These are phyloP conservation scores for Melanotaenia duboulayi DNA, from an alignment of 2,113 vertebrate species.

Conservation along the genomic window DNA sequence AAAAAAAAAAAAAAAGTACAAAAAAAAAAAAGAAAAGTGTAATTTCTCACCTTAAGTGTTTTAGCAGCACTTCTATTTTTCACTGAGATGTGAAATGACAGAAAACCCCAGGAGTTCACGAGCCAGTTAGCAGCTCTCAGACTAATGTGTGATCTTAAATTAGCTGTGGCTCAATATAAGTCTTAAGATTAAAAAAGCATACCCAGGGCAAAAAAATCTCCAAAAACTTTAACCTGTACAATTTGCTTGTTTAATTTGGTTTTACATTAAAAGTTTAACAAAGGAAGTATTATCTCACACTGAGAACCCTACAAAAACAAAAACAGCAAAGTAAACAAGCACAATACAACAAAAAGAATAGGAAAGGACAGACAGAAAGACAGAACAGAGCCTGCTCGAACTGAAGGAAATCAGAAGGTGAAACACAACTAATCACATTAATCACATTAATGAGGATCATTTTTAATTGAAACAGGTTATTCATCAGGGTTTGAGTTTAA, in stretches of 20 bases:
- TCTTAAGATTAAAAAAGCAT: conserved; percentile 27
- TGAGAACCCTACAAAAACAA: no score
- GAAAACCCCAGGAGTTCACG: neutral
- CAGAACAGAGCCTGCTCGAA: neutral
- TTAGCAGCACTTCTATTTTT: neutral
- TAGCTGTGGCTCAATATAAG: conserved; percentile 4
- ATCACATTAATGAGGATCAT: conserved; percentile 40
- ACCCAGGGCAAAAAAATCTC: conserved; percentile 14
- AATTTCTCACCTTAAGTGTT: neutral
- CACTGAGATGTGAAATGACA: neutral
- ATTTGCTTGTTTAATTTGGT: no score
- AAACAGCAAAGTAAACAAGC: neutral
- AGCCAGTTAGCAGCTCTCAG: conserved; percentile 40
- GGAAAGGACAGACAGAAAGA: neutral
- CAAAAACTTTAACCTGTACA: no score
- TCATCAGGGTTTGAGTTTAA: conserved; percentile 37
- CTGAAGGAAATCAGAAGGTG: conserved; percentile 29
- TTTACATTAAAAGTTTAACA: no score
- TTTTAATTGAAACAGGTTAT: conserved; percentile 44
- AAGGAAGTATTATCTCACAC: no score
- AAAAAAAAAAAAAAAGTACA: no score
- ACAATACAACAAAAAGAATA: neutral
- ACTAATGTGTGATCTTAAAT: conserved; percentile 38
- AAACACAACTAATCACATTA: neutral
- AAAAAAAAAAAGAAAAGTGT: neutral